Evolutionary conservation across 1,140 invertebrate species (phyloP), one percentile per base, ranked within the genome.

Genomic region (Panagrolaimus sp.): DNA sequence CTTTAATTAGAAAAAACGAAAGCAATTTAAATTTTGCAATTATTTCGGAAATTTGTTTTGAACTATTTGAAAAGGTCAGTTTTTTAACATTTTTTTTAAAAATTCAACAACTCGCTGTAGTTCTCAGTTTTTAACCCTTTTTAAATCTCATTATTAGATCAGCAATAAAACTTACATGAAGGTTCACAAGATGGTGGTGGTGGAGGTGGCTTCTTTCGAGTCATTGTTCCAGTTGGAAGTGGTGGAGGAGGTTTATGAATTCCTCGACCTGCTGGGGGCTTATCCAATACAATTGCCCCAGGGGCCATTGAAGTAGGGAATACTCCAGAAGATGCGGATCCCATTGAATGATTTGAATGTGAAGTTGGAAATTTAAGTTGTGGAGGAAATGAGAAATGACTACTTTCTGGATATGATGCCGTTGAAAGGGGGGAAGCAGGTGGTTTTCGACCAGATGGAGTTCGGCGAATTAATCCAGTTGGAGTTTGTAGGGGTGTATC

Each of bases 201-300:
- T 8, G 52, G 52, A 1, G 52, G 52, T 12, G 52, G 52, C 52
- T 58, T 58, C 17, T 58, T 58, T 21, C 52, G 21, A 8, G 52
- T 28, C 21, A 58, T 10, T 4, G 52, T 58, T 8, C 52, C 52
- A 14, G 52, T n/a, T 28, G 52, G 52, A 21, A n/a, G 52, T n/a
- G 52, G 52, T 58, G 52, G 52, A 2, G 52, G 52, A 12, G 52
- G 52, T 28, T 58, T 58, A 58, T 58, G 52, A 58, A 12, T n/a
- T 26, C 52, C 52, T 28, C 28, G 21, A 2, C 52, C 52, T 21
- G 28, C 21, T n/a, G 52, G 52, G 1, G 52, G 52, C 52, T 58
- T 58, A 58, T 58, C 28, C 17, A 58, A 24, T 3, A 58, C 52
- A n/a, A 58, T 12, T 12, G 52, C 52, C 8, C 52, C 52, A 58